Evolutionary conservation across 2,113 vertebrate species (phyloP).

Genomic region (Lutjanus erythropterus): DNA sequence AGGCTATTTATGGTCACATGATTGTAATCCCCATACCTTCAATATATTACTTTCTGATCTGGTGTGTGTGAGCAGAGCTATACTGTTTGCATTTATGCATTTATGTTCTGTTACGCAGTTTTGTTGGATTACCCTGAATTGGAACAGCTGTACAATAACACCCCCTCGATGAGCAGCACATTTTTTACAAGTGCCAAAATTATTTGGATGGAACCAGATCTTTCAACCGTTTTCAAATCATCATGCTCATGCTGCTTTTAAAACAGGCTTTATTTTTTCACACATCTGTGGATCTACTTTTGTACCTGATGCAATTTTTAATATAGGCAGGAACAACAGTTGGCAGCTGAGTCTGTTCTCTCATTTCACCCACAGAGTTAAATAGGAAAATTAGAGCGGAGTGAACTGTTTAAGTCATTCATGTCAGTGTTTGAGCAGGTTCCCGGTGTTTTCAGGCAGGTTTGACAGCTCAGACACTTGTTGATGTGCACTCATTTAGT

Average conservation of each 20-base stretch:
- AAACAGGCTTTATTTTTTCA: background rate
- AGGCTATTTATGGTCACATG: slow-evolving; percentile 1
- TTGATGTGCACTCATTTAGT: slow-evolving; percentile 49
- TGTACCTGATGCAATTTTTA: slow-evolving; percentile 16
- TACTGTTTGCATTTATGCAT: slow-evolving; percentile 1
- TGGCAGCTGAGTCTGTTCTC: slow-evolving; percentile 19
- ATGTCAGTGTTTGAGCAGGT: slow-evolving; percentile 41
- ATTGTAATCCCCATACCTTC: background rate
- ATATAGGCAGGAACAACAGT: slow-evolving; percentile 23
- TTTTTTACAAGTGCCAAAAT: slow-evolving; percentile 35
- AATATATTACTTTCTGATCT: background rate
- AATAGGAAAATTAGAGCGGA: slow-evolving; percentile 40
- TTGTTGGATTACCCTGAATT: slow-evolving; percentile 30
- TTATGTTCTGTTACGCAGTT: slow-evolving; percentile 1
- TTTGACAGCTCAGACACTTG: slow-evolving; percentile 42
- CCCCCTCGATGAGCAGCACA: background rate
- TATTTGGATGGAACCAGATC: slow-evolving; percentile 35
- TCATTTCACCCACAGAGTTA: slow-evolving; percentile 50
- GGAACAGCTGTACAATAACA: slow-evolving; percentile 36
- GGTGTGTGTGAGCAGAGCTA: background rate
- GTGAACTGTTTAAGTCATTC: slow-evolving; percentile 40
- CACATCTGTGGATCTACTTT: slow-evolving; percentile 24
- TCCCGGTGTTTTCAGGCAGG: slow-evolving; percentile 40
- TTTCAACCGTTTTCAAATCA: slow-evolving; percentile 32
- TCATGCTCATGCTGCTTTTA: slow-evolving; percentile 11